Percentiles rank a stretch among this genome's conserved stretches.
Conservation (phyloP, 2,797 vertebrate genomes). For the Microctenopoma lineatum region DNA sequence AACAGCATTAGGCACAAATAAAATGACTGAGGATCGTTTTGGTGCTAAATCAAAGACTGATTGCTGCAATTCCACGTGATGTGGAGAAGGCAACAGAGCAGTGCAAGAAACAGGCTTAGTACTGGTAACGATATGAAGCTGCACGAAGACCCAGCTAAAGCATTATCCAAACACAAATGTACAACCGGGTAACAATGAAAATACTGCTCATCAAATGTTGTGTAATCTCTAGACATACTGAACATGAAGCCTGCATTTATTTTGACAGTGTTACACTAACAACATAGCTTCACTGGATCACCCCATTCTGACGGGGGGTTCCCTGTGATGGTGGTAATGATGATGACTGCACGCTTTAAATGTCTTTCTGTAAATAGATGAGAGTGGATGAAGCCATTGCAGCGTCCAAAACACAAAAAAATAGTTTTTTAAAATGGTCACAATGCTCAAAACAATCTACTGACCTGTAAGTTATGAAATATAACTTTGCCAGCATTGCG, state of each 20-base stretch:
- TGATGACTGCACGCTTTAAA: constrained; percentile 9
- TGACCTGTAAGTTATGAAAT: neutral
- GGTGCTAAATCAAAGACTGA: constrained; percentile 70
- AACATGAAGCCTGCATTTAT: constrained; percentile 39
- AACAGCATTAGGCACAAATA: constrained; percentile 75
- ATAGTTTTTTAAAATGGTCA: too few relatives aligned
- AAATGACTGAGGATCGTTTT: constrained; percentile 64
- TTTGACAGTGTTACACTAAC: constrained; percentile 53
- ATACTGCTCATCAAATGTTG: constrained; percentile 3
- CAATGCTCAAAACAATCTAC: too few relatives aligned
- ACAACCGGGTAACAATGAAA: constrained; percentile 22
- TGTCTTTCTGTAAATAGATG: constrained; percentile 10
- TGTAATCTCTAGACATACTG: constrained; percentile 27
- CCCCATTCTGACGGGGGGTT: constrained; percentile 46
- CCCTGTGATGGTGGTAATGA: constrained; percentile 21
- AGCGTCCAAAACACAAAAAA: too few relatives aligned
- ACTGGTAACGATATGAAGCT: constrained; percentile 33
- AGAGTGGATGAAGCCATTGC: neutral
- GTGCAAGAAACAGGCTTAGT: constrained; percentile 35
- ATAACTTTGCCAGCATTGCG: neutral
- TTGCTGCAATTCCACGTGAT: constrained; percentile 54
- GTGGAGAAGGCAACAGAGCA: constrained; percentile 39
- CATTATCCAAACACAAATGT: constrained; percentile 43
- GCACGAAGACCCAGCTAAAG: constrained; percentile 39
- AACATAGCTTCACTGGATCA: constrained; percentile 62